These are phyloP conservation scores for Microcebus lehilahytsara DNA, from an alignment of 2,113 vertebrate genomes.

Conservation along the genomic window DNA sequence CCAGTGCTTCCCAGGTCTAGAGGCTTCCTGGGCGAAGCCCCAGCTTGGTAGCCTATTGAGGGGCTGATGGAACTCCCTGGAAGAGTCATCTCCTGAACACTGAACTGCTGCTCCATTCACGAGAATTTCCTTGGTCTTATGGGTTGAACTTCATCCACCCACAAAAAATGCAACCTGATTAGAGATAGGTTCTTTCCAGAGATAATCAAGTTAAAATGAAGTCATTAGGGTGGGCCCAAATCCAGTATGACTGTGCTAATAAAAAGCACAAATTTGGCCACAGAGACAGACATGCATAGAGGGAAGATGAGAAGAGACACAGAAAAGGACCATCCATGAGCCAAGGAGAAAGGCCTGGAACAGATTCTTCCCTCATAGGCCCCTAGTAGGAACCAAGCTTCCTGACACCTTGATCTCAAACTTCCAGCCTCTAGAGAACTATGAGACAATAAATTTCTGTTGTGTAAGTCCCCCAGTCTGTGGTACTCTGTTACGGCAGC, in stretches of 20 bases:
- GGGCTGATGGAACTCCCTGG: not conserved
- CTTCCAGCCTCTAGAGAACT: not conserved
- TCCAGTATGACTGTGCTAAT: not conserved
- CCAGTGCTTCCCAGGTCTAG: not conserved
- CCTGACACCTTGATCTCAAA: not conserved
- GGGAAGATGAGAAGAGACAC: not conserved
- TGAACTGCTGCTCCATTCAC: not conserved
- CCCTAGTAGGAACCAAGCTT: not conserved
- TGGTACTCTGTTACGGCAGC: not conserved
- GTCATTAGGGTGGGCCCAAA: not conserved
- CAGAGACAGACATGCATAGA: not conserved
- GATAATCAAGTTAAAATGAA: not conserved
- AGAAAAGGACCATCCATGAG: accelerated
- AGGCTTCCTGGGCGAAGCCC: not conserved
- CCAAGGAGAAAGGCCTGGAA: not conserved
- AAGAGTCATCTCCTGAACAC: not conserved
- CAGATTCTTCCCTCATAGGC: not conserved
- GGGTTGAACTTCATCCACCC: not conserved
- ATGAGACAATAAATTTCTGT: not conserved
- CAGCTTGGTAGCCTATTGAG: not conserved
- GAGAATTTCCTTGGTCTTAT: not conserved
- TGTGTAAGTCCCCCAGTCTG: not conserved
- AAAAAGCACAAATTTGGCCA: not conserved
- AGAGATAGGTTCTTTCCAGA: not conserved
- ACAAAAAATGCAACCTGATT: not conserved